A percentile compares a stretch with the other conserved stretches of the same genome.
Evolutionary conservation across 1,140 invertebrate species (phyloP).

Genomic region (Drosophila carrolli): DNA sequence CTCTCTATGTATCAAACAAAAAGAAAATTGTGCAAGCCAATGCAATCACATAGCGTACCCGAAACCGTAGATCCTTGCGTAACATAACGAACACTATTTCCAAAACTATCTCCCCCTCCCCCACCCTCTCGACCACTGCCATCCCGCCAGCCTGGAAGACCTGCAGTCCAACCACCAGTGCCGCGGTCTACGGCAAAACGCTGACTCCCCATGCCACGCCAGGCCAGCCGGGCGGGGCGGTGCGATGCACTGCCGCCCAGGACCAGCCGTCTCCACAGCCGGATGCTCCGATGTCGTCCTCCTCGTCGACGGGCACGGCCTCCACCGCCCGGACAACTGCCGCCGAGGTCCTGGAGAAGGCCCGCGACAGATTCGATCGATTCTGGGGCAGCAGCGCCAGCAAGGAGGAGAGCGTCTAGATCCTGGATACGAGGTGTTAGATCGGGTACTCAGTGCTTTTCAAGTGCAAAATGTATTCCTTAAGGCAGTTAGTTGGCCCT

Average conservation of each 20-base stretch:
- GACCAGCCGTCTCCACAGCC: slow-evolving; percentile 61
- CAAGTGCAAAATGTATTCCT: slow-evolving; percentile 62
- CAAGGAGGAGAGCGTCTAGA: slow-evolving; percentile 83
- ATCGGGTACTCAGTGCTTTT: slow-evolving; percentile 38
- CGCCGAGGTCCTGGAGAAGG: slow-evolving; percentile 92
- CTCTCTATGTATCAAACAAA: slow-evolving; percentile 62
- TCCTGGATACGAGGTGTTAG: neutral
- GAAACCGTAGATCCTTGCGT: slow-evolving; percentile 65
- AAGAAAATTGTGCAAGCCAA: slow-evolving; percentile 50
- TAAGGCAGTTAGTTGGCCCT: slow-evolving; percentile 22
- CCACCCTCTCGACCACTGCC: slow-evolving; percentile 53
- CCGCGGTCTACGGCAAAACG: slow-evolving; percentile 68
- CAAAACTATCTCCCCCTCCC: slow-evolving; percentile 78
- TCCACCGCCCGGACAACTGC: slow-evolving; percentile 86
- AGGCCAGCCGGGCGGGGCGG: slow-evolving; percentile 56
- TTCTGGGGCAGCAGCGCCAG: slow-evolving; percentile 89
- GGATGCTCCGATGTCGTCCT: slow-evolving; percentile 84
- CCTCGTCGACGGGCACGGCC: slow-evolving; percentile 76
- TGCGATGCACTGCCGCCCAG: slow-evolving; percentile 58
- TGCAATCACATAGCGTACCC: slow-evolving; percentile 67
- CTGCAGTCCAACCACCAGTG: slow-evolving; percentile 66
- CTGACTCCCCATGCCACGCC: slow-evolving; percentile 55
- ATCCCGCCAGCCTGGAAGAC: slow-evolving; percentile 74
- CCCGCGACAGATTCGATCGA: slow-evolving; percentile 93
- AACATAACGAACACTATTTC: slow-evolving; percentile 82